Conservation (phyloP, 2,888 invertebrate genomes). For the Dryobotodes eremita region DNA sequence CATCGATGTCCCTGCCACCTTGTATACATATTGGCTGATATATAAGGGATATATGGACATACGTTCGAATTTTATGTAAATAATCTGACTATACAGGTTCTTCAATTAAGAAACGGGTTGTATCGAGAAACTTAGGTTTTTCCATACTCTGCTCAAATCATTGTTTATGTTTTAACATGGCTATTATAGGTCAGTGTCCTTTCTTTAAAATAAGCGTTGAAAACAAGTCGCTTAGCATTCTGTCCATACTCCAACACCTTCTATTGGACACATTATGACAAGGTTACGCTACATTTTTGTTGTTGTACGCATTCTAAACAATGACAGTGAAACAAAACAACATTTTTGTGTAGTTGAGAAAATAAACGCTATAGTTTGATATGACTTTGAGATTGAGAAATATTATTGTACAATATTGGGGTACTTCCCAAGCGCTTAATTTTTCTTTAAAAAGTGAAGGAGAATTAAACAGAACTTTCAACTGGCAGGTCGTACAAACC, state of each 20-base stretch:
- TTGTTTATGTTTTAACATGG: not conserved
- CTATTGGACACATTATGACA: slow-evolving; percentile 36
- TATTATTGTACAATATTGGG: not conserved
- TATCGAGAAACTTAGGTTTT: not conserved
- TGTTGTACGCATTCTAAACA: slow-evolving; percentile 46
- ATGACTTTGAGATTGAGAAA: not conserved
- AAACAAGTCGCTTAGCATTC: slow-evolving; percentile 35
- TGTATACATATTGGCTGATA: too few relatives aligned
- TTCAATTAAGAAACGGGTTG: not conserved
- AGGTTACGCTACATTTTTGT: slow-evolving; percentile 43
- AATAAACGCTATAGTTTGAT: not conserved
- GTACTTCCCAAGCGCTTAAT: not conserved
- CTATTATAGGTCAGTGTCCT: slow-evolving; percentile 12
- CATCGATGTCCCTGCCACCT: too few relatives aligned
- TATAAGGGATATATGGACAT: not conserved
- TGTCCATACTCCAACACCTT: slow-evolving; percentile 7
- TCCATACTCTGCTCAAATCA: not conserved
- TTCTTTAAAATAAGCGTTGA: slow-evolving; percentile 11
- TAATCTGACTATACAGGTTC: not conserved
- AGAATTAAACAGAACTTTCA: not conserved
- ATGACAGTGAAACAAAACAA: slow-evolving; percentile 54
- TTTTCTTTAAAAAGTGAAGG: not conserved
- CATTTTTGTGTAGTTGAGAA: not conserved
- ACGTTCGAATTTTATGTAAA: not conserved
- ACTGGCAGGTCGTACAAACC: not conserved